Percentiles rank a stretch among this genome's conserved stretches.
Conservation (phyloP, 2,888 invertebrate species). For the Rhabditoides inermis region DNA sequence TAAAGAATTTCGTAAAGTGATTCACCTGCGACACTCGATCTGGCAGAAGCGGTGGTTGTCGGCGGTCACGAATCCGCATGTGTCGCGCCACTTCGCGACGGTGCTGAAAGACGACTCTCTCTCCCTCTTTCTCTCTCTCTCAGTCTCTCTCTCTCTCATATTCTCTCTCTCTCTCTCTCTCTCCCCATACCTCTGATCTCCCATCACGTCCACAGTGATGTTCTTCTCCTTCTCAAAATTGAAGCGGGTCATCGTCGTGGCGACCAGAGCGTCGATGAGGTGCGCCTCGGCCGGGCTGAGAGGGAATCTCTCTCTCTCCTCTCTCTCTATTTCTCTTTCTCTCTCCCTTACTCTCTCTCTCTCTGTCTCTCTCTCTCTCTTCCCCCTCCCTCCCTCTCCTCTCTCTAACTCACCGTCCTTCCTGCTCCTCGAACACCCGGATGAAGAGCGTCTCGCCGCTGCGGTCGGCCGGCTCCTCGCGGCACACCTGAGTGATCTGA, state of each 20-base stretch:
- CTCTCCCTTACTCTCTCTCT: background rate
- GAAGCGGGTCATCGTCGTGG: slow-evolving; percentile 26
- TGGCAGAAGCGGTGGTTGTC: slow-evolving; percentile 34
- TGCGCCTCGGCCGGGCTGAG: slow-evolving; percentile 10
- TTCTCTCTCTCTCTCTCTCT: too few species aligned
- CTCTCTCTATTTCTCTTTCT: background rate
- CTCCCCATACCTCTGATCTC: slow-evolving; percentile 18
- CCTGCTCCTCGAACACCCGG: slow-evolving; percentile 27
- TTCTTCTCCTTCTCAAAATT: slow-evolving; percentile 35
- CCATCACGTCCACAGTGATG: slow-evolving; percentile 41
- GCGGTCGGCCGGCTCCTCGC: slow-evolving; percentile 11
- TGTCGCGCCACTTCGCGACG: slow-evolving; percentile 40
- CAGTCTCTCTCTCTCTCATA: too few species aligned
- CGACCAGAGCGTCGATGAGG: slow-evolving; percentile 19
- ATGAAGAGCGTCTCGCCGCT: slow-evolving; percentile 24
- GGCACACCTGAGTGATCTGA: slow-evolving; percentile 9
- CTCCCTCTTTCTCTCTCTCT: too few species aligned
- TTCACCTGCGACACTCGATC: slow-evolving; percentile 32
- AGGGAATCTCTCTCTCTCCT: too few species aligned
- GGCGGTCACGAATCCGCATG: slow-evolving; percentile 39
- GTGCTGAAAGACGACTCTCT: slow-evolving; percentile 6
- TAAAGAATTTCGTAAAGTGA: too few species aligned
- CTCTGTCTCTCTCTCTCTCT: background rate
- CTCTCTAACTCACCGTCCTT: slow-evolving; percentile 13
- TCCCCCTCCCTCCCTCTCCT: background rate